Percentiles rank a stretch among this genome's conserved stretches.
These are phyloP conservation scores for Xyrichtys novacula DNA, from an alignment of 2,797 vertebrate species.

Conservation along the genomic window DNA sequence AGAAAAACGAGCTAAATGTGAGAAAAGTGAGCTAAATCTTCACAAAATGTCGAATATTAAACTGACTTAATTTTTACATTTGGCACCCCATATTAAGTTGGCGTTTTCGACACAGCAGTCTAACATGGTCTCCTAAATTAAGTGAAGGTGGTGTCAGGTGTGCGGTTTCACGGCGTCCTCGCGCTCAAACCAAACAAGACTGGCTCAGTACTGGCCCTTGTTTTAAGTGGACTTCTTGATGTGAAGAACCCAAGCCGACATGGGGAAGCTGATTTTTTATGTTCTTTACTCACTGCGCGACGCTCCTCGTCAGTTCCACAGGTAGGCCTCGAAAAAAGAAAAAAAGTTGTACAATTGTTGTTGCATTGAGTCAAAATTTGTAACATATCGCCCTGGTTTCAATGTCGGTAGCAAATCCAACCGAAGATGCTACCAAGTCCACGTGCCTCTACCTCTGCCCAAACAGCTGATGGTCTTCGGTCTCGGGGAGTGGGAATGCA, in stretches of 20 bases:
- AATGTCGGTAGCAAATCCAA: slow-evolving; percentile 81
- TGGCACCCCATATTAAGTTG: no score
- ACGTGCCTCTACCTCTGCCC: slow-evolving; percentile 88
- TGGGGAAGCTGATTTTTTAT: slow-evolving; percentile 83
- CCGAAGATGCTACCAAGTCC: slow-evolving; percentile 85
- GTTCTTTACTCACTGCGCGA: slow-evolving; percentile 86
- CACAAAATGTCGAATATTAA: no score
- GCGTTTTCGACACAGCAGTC: no score
- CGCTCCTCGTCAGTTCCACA: slow-evolving; percentile 85
- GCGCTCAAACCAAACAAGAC: slow-evolving; percentile 39
- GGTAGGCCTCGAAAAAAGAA: slow-evolving; percentile 69
- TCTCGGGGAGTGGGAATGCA: slow-evolving; percentile 87
- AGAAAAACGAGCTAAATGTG: no score
- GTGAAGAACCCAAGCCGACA: slow-evolving; percentile 14
- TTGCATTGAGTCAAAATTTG: neutral
- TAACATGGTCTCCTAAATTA: neutral
- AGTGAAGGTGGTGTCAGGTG: slow-evolving; percentile 51
- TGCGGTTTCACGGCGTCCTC: slow-evolving; percentile 7
- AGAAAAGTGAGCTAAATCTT: no score
- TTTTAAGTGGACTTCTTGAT: no score
- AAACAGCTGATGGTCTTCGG: slow-evolving; percentile 88
- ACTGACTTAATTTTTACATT: no score
- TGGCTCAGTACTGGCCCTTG: neutral
- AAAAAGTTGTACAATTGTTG: neutral
- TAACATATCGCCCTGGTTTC: neutral